phyloP scores from a whole-genome alignment of 2,888 invertebrate genomes.

The Scaptomyza tumidula region DNA sequence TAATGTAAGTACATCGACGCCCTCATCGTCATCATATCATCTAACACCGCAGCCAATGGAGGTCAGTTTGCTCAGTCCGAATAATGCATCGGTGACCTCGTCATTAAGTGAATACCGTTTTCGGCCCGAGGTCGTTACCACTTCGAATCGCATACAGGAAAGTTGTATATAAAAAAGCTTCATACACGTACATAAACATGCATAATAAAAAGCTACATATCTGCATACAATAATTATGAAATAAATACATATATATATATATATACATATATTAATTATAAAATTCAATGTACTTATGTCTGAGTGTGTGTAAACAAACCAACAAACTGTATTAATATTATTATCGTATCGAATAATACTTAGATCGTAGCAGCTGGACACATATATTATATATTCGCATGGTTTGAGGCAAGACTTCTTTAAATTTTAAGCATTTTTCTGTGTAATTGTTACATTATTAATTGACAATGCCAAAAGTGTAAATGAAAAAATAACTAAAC shows the following conservation, averaged over 20 bases:
- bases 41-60: constrained; percentile 85
- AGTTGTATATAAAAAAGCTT: constrained; percentile 93
- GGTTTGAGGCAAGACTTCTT: constrained; percentile 80
- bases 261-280: constrained; percentile 22
- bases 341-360: constrained; percentile 59
- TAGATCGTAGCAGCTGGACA: constrained; percentile 54
- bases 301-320: constrained; percentile 43
- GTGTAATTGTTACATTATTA: constrained; percentile 67
- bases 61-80: constrained; percentile 84
- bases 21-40: constrained; percentile 79
- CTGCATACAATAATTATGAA: constrained; percentile 16
- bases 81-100: constrained; percentile 87
- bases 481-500: constrained; percentile 42
- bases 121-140: constrained; percentile 93
- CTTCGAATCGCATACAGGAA: constrained; percentile 94
- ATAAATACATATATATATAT: too few species aligned
- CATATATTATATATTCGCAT: constrained; percentile 62
- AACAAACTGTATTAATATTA: constrained; percentile 60
- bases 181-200: constrained; percentile 21
- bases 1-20: constrained; percentile 77
- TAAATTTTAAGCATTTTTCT: constrained; percentile 64
- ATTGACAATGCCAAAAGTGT: constrained; percentile 70
- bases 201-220: constrained; percentile 3
- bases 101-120: constrained; percentile 92
- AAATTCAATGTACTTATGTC: constrained; percentile 48